Base-by-base conservation (phyloP, 2,797 vertebrate genomes). In the Prunella strophiata region DNA sequence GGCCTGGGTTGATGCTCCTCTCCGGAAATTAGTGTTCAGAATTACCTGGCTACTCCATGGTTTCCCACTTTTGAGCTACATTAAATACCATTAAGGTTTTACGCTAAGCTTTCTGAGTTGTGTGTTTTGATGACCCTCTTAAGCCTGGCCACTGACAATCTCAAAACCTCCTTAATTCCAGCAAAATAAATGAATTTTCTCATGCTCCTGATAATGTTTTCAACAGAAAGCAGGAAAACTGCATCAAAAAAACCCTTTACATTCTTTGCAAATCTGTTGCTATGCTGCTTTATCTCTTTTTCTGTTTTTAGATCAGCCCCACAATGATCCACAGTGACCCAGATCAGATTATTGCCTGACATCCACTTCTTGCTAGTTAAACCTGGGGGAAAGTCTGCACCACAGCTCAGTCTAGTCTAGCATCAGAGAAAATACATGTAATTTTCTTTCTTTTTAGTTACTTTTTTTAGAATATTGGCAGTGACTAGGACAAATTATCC, bases 271-370 rank as follows among this genome's bases (percentile, higher is more conserved):
- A 92, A 55, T 42, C 38, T 66, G 48, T 76, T 89, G 73, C 66
- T 94, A 72, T 43, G 48, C 63, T 70, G 72, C n/a, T 74, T 91
- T 80, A 68, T 72, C 63, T 92, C 88, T 87, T 95, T 70, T 90
- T 51, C 55, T 80, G 25, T 21, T 79, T 93, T 88, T 77, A 85
- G 26, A 90, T 48, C 18, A 32, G 61, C 10, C 34, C 17, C 65
- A 83, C 16, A 65, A 78, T 78, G 59, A 91, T 47, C 62, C 51
- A 50, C 16, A 73, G 58, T 63, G 83, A 76, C 70, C 47, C 45
- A 47, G 54, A 81, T 51, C 48, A 73, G 54, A 79, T 32, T 5
- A 0, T 57, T 51, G 77, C 50, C 68, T n/a, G 36, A 34, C 48
- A 62, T 71, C 27, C 21, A 19, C 52, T 66, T 34, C 61, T 77